Evolutionary conservation across 92 coral and sea anemone species (phyloP).

Genomic region (Porites divaricata): DNA sequence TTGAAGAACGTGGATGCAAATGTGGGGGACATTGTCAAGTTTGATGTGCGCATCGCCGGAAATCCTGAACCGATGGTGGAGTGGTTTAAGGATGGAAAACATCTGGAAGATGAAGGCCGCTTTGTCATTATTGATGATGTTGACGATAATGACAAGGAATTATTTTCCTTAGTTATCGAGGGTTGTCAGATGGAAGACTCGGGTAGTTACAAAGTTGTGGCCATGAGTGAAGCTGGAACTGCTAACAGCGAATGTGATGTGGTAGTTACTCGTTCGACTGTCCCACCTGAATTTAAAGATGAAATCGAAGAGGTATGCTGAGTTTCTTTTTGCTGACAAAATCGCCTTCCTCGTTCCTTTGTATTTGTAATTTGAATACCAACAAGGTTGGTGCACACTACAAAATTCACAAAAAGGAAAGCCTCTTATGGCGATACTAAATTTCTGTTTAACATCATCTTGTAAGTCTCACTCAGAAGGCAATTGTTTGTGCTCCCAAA

Average conservation of each 20-base stretch:
- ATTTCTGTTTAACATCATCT: too few relatives aligned
- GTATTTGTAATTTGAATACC: neutral
- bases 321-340: neutral
- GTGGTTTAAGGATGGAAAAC: conserved; percentile 91
- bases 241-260: conserved; percentile 73
- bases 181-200: conserved; percentile 80
- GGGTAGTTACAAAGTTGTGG: conserved; percentile 83
- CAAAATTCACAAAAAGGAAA: neutral
- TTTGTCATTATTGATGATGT: conserved; percentile 89
- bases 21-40: conserved; percentile 82
- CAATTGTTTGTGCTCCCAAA: neutral
- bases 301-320: conserved; percentile 76
- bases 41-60: conserved; percentile 82
- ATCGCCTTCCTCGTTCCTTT: neutral
- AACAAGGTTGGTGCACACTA: neutral
- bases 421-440: neutral
- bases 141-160: conserved; percentile 86
- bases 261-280: conserved; percentile 71
- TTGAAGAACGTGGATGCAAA: conserved; percentile 65
- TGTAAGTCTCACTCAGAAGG: neutral
- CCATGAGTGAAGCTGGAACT: conserved; percentile 96
- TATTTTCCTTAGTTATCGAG: conserved; percentile 83
- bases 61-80: conserved; percentile 97
- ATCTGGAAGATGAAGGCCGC: conserved; percentile 84
- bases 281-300: conserved; percentile 82